These are phyloP conservation scores for Linnaemya vulpina DNA, from an alignment of 2,888 invertebrate genomes.

Conservation along the genomic window DNA sequence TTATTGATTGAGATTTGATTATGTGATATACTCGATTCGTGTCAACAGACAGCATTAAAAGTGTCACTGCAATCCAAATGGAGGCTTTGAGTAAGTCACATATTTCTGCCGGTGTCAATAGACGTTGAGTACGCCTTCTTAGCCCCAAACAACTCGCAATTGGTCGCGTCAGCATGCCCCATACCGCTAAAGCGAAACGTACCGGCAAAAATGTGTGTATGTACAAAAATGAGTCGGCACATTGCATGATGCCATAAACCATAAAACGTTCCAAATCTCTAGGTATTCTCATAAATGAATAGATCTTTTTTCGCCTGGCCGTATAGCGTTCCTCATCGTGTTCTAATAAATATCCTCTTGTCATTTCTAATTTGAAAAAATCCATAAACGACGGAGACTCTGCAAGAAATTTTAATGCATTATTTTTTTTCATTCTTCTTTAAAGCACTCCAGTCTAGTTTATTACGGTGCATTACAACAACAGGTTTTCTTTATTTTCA, in stretches of 20 bases:
- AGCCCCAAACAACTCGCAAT: conserved; percentile 90
- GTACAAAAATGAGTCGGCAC: conserved; percentile 98
- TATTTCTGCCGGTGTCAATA: conserved; percentile 94
- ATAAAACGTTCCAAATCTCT: conserved; percentile 96
- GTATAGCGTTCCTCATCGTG: conserved; percentile 97
- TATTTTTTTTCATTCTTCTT: conserved; percentile 7
- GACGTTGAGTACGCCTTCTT: conserved; percentile 84
- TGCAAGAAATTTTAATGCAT: conserved; percentile 64
- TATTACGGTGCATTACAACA: conserved; percentile 40
- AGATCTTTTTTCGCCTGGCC: conserved; percentile 96
- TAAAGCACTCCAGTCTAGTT: conserved; percentile 44
- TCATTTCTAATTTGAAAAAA: conserved; percentile 93
- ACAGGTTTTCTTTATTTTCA: conserved; percentile 60
- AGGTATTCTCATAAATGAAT: conserved; percentile 98
- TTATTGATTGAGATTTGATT: conserved; percentile 98
- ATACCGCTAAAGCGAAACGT: conserved; percentile 93
- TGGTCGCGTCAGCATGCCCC: conserved; percentile 90
- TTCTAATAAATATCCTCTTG: conserved; percentile 95
- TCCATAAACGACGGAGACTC: conserved; percentile 83
- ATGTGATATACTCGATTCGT: conserved; percentile 99
- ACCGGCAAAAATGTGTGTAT: conserved; percentile 98
- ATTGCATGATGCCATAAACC: conserved; percentile 96
- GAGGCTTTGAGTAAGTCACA: conserved; percentile 98
- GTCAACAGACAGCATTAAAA: conserved; percentile 94
- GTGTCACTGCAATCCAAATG: conserved; percentile 91